Conservation (phyloP, 2,888 invertebrate genomes). For the Acleris laterana region DNA sequence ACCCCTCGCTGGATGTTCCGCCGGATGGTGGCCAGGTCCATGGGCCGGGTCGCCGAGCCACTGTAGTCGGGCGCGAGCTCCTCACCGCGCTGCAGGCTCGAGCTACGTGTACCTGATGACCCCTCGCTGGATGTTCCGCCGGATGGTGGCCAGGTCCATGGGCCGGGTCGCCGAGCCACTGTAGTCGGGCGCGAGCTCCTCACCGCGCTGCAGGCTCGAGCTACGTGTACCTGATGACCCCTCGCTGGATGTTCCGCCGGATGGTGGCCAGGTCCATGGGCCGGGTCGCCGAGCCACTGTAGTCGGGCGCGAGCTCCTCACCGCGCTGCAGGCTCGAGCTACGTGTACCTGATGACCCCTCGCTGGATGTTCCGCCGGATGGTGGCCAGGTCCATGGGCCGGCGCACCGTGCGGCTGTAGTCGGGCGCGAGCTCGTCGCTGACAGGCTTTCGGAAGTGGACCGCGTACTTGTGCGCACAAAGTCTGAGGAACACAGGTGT, state of each 20-base stretch:
- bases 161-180: constrained; percentile 90
- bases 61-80: constrained; percentile 95
- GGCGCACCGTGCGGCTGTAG: constrained; percentile 90
- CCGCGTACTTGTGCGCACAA: constrained; percentile 93
- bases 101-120: constrained; percentile 87
- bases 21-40: constrained; percentile 94
- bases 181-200: constrained; percentile 95
- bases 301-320: constrained; percentile 94
- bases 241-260: constrained; percentile 93
- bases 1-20: constrained; percentile 93
- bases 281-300: too few relatives aligned
- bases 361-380: constrained; percentile 94
- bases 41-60: constrained; percentile 90
- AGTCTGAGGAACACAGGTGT: constrained; percentile 62
- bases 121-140: constrained; percentile 94
- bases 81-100: constrained; percentile 93
- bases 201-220: constrained; percentile 66
- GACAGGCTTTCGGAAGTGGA: constrained; percentile 93
- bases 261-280: too few relatives aligned
- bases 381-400: constrained; percentile 94
- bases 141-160: constrained; percentile 93
- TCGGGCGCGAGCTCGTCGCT: constrained; percentile 94
- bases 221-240: too few relatives aligned
- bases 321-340: constrained; percentile 56
- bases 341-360: constrained; percentile 86